Base-by-base conservation (phyloP, 2,797 vertebrate genomes). In the Sebastes trivittatus region DNA sequence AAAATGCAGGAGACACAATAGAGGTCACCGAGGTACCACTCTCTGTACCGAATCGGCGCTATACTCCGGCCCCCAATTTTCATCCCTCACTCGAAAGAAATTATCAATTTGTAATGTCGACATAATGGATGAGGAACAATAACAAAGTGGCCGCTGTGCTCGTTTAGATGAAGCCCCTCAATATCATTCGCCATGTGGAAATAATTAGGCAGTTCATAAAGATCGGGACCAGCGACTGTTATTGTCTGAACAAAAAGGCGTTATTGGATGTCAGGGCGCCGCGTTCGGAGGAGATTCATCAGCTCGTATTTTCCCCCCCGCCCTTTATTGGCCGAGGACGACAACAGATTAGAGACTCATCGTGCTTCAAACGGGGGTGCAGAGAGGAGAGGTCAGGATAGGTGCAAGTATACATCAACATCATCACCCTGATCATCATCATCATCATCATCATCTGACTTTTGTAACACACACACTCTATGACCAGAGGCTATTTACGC, bases 1-100 rank as follows among this genome's bases (percentile, higher is more conserved):
- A 93, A 85, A 88, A 72, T 85, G 76, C 58, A 66, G 69, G 63
- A 90, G 87, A 92, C 88, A 92, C 92, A 93, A 91, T 85, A 83
- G 90, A 91, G 94, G 93, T 93, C 92, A 93, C 72, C 25, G 80
- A 72, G 78, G 77, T 52, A 75, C 18, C 76, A 46, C 55, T 69
- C 56, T 25, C 78, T 32, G 68, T 27, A 64, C 80, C 60, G 75
- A 87, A 77, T 66, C 14, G 27, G 36, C 34, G 58, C 56, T 11
- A 42, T 42, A 20, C 25, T 52, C 23, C 1, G 6, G 23, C 69
- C 46, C 61, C 66, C 20, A n/a, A 54, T 67, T 63, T 42, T 30
- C 62, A 60, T 64, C 61, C 36, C 56, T 76, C 62, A 22, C 82
- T 25, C n/a, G 27, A 71, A 73, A 62, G 76, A 83, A 70, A 77